Conservation (phyloP, 2,797 vertebrate genomes). For the Silurus aristotelis region DNA sequence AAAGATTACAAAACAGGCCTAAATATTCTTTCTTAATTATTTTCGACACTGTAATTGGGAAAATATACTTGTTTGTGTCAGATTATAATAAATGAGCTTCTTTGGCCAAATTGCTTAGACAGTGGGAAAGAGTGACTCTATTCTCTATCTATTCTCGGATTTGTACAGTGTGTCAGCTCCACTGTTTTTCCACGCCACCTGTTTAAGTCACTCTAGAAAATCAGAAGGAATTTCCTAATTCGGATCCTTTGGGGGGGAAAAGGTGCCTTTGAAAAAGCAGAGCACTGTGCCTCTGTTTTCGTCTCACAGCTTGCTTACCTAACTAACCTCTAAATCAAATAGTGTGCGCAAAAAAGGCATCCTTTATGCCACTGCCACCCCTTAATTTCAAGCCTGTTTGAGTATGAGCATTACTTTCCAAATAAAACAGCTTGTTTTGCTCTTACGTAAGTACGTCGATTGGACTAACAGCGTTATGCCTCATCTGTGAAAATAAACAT, state of each 20-base stretch:
- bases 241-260: constrained; percentile 22
- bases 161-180: not conserved
- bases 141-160: constrained; percentile 28
- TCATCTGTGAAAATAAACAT: constrained; percentile 48
- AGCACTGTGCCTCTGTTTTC: constrained; percentile 63
- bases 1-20: not conserved
- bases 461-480: constrained; percentile 38
- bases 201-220: constrained; percentile 59
- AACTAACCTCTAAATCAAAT: constrained; percentile 70
- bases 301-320: constrained; percentile 60
- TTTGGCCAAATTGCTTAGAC: constrained; percentile 16
- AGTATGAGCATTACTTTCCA: constrained; percentile 70
- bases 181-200: constrained; percentile 60
- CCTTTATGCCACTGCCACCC: constrained; percentile 69
- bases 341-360: constrained; percentile 57
- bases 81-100: not conserved
- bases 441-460: constrained; percentile 61
- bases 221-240: constrained; percentile 53
- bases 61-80: constrained; percentile 6
- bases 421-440: constrained; percentile 76
- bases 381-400: constrained; percentile 68
- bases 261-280: constrained; percentile 42
- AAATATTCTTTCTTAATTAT: not conserved
- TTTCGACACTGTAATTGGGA: not conserved
- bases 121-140: constrained; percentile 7